These are phyloP conservation scores for Origma solitaria DNA, from an alignment of 2,113 vertebrate genomes.

Conservation along the genomic window DNA sequence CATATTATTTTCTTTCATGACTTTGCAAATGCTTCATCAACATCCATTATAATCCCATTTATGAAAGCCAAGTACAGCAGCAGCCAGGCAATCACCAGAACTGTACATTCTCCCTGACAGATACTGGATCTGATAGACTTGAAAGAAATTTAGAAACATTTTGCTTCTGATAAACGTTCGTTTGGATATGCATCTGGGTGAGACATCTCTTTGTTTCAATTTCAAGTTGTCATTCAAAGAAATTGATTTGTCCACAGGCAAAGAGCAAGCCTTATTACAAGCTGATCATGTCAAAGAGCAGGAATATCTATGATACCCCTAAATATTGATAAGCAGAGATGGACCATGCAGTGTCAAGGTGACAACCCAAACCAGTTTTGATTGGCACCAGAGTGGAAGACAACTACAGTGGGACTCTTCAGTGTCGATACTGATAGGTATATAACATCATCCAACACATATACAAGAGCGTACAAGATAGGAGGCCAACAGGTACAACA, in stretches of 20 bases:
- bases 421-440: background rate
- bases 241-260: background rate
- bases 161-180: background rate
- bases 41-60: background rate
- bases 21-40: background rate
- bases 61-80: background rate
- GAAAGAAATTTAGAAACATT: background rate
- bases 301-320: background rate
- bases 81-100: background rate
- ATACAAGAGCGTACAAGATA: background rate
- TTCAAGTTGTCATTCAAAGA: background rate
- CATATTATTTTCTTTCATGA: background rate
- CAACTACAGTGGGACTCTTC: background rate
- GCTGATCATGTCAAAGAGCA: background rate
- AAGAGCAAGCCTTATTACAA: background rate
- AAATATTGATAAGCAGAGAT: background rate
- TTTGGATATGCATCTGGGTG: background rate
- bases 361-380: background rate
- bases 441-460: background rate
- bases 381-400: background rate
- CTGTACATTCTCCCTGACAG: background rate
- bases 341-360: background rate
- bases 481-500: background rate
- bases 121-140: background rate
- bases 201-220: background rate